Evolutionary conservation across 1,140 invertebrate genomes (phyloP), one percentile per base, ranked within the genome.

Genomic region (Lethrus apterus): DNA sequence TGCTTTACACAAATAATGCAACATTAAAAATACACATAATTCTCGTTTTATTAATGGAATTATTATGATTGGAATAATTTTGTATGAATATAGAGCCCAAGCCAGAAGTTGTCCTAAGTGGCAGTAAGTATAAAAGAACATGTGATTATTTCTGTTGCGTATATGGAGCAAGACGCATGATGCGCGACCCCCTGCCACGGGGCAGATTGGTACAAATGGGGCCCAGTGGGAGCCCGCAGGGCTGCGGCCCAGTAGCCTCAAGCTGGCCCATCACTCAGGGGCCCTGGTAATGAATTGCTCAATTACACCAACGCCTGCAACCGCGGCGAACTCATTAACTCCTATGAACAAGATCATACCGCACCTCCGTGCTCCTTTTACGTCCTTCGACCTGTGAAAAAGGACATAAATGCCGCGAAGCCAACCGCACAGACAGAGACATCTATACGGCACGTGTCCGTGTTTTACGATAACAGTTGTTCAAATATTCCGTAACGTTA

Each of bases 131-230:
- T n/a, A n/a, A n/a, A n/a, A n/a, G n/a, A n/a, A n/a, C n/a, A n/a
- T n/a, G n/a, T n/a, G n/a, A n/a, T n/a, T n/a, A n/a, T n/a, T n/a
- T n/a, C n/a, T n/a, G n/a, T n/a, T 17, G 14, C 13, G 19, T 21
- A 38, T 38, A 4, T 20, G 19, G 19, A n/a, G 35, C 17, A 19
- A 8, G 18, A 9, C n/a, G n/a, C n/a, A 15, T 40, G 44, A 46
- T 46, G 34, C 33, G 42, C 31, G 41, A 33, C 40, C 46, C 50
- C 50, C 46, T 42, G 33, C 29, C 38, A 43, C 34, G 15, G 34
- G 43, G 32, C 14, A 26, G 51, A 53, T 53, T 53, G 48, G 44
- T 50, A 53, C 51, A 43, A 48, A 48, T 48, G 38, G 38, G 38
- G 18, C 24, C 36, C 20, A 29, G 18, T 24, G 35, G 36, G 45